Evolutionary conservation across 1,140 invertebrate genomes (phyloP).

Genomic region (Argopecten irradians): DNA sequence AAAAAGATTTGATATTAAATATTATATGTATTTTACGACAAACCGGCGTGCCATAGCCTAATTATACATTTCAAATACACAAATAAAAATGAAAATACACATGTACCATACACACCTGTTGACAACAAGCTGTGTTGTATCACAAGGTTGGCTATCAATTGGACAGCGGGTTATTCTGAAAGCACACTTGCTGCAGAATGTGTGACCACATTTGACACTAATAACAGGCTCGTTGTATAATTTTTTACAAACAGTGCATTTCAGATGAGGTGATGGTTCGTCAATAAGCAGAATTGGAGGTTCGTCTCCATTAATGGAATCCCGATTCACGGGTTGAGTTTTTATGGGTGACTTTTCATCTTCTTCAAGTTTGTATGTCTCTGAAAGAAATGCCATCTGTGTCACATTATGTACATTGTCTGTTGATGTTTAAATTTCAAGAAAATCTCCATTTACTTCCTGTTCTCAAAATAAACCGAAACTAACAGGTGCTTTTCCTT

Average conservation of each 20-base stretch:
- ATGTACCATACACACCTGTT: slow-evolving; percentile 71
- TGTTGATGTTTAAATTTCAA: not conserved
- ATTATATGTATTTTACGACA: too few relatives aligned
- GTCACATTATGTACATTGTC: not conserved
- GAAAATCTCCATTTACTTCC: not conserved
- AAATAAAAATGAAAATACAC: too few relatives aligned
- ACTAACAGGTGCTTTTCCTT: not conserved
- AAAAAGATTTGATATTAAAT: too few relatives aligned
- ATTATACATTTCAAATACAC: too few relatives aligned
- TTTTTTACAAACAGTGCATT: slow-evolving; percentile 61
- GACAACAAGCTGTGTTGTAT: slow-evolving; percentile 61
- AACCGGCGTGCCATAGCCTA: too few relatives aligned
- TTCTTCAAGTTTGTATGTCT: not conserved
- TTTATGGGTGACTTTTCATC: not conserved
- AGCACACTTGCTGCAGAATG: slow-evolving; percentile 67
- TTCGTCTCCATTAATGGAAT: not conserved
- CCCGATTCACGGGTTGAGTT: not conserved
- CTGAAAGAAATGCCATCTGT: not conserved
- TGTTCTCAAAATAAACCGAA: not conserved
- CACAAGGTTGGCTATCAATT: slow-evolving; percentile 59
- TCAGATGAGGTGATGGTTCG: slow-evolving; percentile 59
- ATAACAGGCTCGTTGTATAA: slow-evolving; percentile 69
- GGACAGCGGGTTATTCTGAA: slow-evolving; percentile 53
- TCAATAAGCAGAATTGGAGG: slow-evolving; percentile 47
- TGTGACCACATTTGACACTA: slow-evolving; percentile 68